Percentiles rank a stretch among this genome's conserved stretches.
phyloP scores from a whole-genome alignment of 2,888 invertebrate genomes.

The Pammene aurita region DNA sequence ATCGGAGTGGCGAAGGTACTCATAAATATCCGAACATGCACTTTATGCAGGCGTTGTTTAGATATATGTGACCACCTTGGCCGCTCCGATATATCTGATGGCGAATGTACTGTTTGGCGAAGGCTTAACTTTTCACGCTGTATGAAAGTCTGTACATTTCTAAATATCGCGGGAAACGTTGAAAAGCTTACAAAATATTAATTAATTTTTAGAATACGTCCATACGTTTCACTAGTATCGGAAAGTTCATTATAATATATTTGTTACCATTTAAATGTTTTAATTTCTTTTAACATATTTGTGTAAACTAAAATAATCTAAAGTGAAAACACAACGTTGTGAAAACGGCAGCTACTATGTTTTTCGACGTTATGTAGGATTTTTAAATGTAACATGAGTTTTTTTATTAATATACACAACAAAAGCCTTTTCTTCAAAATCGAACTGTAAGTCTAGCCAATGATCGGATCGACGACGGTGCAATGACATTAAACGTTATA shows the following conservation, averaged over 20 bases:
- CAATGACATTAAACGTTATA: no score
- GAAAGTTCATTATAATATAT: slow-evolving; percentile 23
- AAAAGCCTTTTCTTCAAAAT: no score
- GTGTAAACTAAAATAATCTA: slow-evolving; percentile 28
- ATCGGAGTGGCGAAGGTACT: no score
- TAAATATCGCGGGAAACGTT: background rate
- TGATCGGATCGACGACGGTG: no score
- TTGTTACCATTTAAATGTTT: slow-evolving; percentile 39
- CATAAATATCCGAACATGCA: no score
- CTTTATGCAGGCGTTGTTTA: no score
- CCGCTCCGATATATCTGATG: no score
- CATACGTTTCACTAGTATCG: slow-evolving; percentile 4
- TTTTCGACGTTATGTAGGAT: slow-evolving; percentile 1
- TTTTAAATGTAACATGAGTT: slow-evolving; percentile 18
- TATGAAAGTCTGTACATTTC: no score
- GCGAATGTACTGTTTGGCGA: no score
- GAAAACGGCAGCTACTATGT: slow-evolving; percentile 36
- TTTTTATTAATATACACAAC: background rate
- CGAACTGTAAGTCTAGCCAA: no score
- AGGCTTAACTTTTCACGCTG: no score
- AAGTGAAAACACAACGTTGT: slow-evolving; percentile 21
- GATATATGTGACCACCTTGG: no score
- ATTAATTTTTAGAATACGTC: slow-evolving; percentile 5
- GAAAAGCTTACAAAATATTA: background rate
- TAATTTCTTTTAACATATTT: slow-evolving; percentile 20